Base-by-base conservation (phyloP, 2,888 invertebrate genomes). In the Pristionchus fissidentatus region DNA sequence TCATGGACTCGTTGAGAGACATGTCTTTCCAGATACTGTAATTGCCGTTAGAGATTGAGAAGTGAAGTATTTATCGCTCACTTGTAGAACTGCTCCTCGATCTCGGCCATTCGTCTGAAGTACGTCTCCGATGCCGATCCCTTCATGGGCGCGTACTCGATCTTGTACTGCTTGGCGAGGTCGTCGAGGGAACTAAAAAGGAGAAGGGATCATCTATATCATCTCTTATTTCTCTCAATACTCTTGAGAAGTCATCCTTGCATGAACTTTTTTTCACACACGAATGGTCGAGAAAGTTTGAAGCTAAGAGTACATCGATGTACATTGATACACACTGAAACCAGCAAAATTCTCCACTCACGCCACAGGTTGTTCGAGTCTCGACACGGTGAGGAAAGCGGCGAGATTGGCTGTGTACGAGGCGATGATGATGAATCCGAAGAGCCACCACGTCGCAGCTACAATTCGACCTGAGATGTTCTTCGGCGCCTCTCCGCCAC, bases 401-500 rank as follows among this genome's bases (percentile, higher is more conserved):
- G 98, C 98, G 92, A 98, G 94, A 93, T 98, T 98, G 0, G 98
- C 98, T 0, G 98, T 98, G 93, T 98, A 98, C 0, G 97, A 97
- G 3, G 98, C 98, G 92, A 98, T 98, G 88, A 98, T 97, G 92
- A 98, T 98, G 93, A 98, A 98, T 0, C 98, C 97, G 93, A 98
- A 98, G 38, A 98, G 94, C 98, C 98, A 98, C 98, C 91, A 91
- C 0, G 98, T 98, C 1, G 98, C 98, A 0, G 98, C 98, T 0
- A 98, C 95, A 19, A 98, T 94, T 79, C 98, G 94, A 0, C 98
- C 98, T 0, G 97, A 97, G 0, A 98, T 94, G 93, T 98, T 98
- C 93, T 97, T 97, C 0, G 97, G 97, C 0, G 97, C 97, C 93
- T 97, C 97, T 0, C 97, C 97, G 0, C 97, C 97, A 0, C 97